Evolutionary conservation across 2,888 invertebrate species (phyloP).

Genomic region (Morpho deidamia): DNA sequence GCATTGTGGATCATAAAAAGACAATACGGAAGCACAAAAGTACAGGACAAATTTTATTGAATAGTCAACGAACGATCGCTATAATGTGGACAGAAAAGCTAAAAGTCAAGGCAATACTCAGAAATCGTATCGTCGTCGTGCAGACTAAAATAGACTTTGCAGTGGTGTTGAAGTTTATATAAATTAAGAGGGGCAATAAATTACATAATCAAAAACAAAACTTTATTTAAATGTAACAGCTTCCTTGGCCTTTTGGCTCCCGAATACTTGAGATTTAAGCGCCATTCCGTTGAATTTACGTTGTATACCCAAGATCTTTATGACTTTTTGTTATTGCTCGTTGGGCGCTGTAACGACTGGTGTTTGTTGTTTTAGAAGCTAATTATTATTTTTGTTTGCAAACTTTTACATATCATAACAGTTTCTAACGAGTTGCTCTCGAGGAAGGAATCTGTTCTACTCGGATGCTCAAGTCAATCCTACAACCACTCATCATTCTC

Average conservation of each 20-base stretch:
- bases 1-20: too few species aligned
- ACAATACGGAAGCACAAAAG: too few species aligned
- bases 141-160: neutral
- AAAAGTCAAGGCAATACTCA: neutral
- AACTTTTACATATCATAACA: neutral
- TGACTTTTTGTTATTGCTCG: slow-evolving; percentile 2
- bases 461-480: too few species aligned
- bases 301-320: slow-evolving; percentile 12
- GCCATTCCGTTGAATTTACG: slow-evolving; percentile 13
- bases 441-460: too few species aligned
- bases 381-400: too few species aligned
- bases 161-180: slow-evolving; percentile 1
- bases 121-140: neutral
- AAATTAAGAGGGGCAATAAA: slow-evolving; percentile 15
- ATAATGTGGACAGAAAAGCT: too few species aligned
- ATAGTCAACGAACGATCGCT: too few species aligned
- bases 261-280: slow-evolving; percentile 11
- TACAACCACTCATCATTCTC: too few species aligned
- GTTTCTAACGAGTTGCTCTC: too few species aligned
- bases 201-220: slow-evolving; percentile 17
- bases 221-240: slow-evolving; percentile 12
- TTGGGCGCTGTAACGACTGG: neutral
- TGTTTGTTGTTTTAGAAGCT: too few species aligned
- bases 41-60: too few species aligned
- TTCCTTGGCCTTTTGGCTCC: slow-evolving; percentile 9